Evolutionary conservation across 2,888 invertebrate species (phyloP).

Genomic region (Amblyteles armatorius): DNA sequence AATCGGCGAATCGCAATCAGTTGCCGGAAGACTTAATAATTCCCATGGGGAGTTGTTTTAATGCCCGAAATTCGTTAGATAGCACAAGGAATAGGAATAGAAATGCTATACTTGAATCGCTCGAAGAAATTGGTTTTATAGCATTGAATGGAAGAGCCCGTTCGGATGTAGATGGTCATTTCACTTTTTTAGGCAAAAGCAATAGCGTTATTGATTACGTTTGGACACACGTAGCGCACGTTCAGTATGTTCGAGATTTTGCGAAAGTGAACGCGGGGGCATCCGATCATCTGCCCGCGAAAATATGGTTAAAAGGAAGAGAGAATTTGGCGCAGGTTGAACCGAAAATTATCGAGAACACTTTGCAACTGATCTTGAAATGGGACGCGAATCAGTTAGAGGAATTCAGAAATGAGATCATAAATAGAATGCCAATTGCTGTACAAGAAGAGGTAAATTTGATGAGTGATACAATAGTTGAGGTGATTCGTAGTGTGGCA

Average conservation of each 20-base stretch:
- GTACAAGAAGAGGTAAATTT: background rate
- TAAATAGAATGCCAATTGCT: background rate
- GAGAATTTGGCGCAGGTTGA: background rate
- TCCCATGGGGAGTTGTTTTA: background rate
- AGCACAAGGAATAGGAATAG: background rate
- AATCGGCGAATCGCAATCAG: background rate
- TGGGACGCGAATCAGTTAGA: background rate
- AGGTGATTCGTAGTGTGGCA: background rate
- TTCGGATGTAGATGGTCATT: slow-evolving; percentile 6
- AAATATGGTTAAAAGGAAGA: background rate
- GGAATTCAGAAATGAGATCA: background rate
- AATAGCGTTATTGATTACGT: slow-evolving; percentile 22
- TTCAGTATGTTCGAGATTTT: background rate
- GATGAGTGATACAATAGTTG: background rate
- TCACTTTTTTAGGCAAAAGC: slow-evolving; percentile 16
- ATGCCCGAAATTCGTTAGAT: background rate
- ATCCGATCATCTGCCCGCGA: slow-evolving; percentile 30
- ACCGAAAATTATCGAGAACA: background rate
- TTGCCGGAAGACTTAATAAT: background rate
- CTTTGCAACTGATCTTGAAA: background rate
- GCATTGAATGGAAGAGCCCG: slow-evolving; percentile 15
- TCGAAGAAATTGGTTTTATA: slow-evolving; percentile 6
- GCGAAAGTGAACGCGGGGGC: background rate
- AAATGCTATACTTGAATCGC: background rate
- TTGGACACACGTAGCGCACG: slow-evolving; percentile 22